Evolutionary conservation across 1,140 invertebrate genomes (phyloP), one percentile per base, ranked within the genome.

Genomic region (Harlomillsia oculata): DNA sequence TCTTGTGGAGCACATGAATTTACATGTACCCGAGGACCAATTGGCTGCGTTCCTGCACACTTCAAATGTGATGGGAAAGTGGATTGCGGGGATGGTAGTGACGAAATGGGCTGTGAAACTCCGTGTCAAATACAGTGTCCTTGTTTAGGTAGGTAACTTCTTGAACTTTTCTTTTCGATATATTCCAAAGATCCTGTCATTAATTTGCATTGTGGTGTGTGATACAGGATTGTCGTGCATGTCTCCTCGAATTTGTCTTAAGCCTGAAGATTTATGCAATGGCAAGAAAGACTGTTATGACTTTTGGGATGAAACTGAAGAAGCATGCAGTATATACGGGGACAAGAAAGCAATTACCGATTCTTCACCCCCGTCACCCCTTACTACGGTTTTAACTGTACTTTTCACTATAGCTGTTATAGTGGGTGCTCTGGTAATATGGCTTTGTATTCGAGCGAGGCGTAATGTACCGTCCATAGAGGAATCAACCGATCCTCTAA

Each of bases 51-150:
- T 23, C 70, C 72, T 0, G 45, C 56, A 1, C 53, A 58, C 5
- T 72, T 68, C 66, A 68, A 71, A n/a, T 78, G 76, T 66, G 75
- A 78, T 63, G 71, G 69, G 25, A 71, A 73, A 43, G 59, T 68
- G 46, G 76, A 78, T 59, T 78, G 76, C 65, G 50, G 41, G 30
- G 74, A 73, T 57, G 49, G 59, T 9, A 60, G 56, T 25, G 68
- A 69, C 44, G 66, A 69, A 46, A 37, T 53, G 11, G 52, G 65
- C 26, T 70, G 69, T 26, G 32, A 23, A 2, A 36, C 30, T 16
- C 30, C 18, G n/a, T 59, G 57, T 23, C 50, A 59, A 0, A 30
- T 52, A 8, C 25, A 26, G 23, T 59, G 57, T 34, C 57, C 57
- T 14, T 59, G 57, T 21, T 40, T 45, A 34, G 41, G n/a, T 26